Evolutionary conservation across 2,888 invertebrate genomes (phyloP).

Genomic region (Cantharis rufa): DNA sequence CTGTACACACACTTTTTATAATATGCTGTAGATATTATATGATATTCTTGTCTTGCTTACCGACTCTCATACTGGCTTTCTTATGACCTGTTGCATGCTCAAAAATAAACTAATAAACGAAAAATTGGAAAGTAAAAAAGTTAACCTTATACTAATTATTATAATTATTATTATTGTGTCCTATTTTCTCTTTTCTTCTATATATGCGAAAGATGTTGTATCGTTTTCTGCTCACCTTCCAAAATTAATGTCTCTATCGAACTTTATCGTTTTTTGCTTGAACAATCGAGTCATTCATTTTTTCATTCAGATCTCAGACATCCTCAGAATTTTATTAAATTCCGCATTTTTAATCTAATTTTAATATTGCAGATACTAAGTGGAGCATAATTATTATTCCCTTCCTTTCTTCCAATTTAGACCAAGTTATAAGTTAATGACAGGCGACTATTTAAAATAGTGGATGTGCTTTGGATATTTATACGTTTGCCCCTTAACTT

Average conservation of each 20-base stretch:
- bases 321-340: not conserved
- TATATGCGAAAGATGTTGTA: not conserved
- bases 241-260: not conserved
- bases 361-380: not conserved
- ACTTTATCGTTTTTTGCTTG: not conserved
- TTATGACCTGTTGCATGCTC: not conserved
- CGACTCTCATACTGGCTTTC: not conserved
- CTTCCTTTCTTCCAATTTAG: not conserved
- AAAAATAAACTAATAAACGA: not conserved
- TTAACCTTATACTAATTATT: not conserved
- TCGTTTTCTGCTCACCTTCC: not conserved
- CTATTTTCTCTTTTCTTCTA: not conserved
- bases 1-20: not conserved
- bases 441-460: not conserved
- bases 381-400: not conserved
- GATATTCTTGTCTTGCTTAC: not conserved
- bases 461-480: not conserved
- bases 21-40: not conserved
- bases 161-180: not conserved
- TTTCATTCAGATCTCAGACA: not conserved
- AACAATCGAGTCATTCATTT: not conserved
- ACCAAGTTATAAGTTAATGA: not conserved
- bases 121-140: not conserved
- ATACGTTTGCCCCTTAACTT: not conserved
- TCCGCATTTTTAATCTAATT: not conserved